phyloP scores from a whole-genome alignment of 1,140 invertebrate genomes.

The Euwallacea similis region DNA sequence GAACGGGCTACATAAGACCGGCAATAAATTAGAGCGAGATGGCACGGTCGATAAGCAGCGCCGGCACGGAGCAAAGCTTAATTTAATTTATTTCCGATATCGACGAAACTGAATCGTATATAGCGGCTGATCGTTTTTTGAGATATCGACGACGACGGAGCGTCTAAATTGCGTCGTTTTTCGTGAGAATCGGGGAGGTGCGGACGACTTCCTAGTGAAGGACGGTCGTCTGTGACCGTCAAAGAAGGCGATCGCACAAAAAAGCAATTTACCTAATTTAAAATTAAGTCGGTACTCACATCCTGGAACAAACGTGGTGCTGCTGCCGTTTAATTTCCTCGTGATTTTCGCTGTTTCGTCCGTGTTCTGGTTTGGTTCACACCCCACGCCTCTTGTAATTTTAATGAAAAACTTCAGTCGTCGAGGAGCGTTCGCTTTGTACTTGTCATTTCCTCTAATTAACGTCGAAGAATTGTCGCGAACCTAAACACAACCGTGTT shows the following conservation, averaged over 20 bases:
- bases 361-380: slow-evolving; percentile 27
- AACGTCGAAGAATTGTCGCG: slow-evolving; percentile 6
- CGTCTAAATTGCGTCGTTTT: not conserved
- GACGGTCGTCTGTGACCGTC: slow-evolving; percentile 4
- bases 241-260: slow-evolving; percentile 8
- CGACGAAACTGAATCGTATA: not conserved
- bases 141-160: not conserved
- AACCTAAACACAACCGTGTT: not conserved
- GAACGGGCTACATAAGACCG: too few species aligned
- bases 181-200: not conserved
- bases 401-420: slow-evolving; percentile 13
- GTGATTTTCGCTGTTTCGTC: slow-evolving; percentile 13
- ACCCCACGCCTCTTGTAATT: slow-evolving; percentile 17
- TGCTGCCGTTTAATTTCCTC: slow-evolving; percentile 18
- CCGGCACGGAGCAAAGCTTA: not conserved
- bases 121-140: not conserved
- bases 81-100: not conserved
- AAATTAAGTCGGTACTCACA: slow-evolving; percentile 24
- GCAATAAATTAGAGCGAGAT: slow-evolving; percentile 6
- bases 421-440: not conserved
- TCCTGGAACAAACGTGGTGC: slow-evolving; percentile 12
- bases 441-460: slow-evolving; percentile 29
- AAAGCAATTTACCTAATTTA: slow-evolving; percentile 25
- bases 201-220: not conserved
- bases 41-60: slow-evolving; percentile 1